Base-by-base conservation (phyloP, 2,113 vertebrate genomes). In the Tylochromis polylepis region DNA sequence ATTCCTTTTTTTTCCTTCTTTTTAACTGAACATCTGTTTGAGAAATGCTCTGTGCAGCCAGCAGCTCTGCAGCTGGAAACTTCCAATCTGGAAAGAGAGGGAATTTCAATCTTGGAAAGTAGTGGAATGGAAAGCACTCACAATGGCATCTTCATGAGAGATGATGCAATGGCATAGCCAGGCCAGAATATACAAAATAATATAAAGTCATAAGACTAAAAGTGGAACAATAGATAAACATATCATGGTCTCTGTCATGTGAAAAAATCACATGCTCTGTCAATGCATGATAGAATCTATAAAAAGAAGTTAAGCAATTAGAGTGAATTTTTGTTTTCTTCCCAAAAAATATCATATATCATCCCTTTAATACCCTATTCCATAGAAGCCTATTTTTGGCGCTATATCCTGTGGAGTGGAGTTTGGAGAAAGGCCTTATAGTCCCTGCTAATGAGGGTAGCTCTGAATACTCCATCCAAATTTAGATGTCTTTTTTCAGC, bases 401-500 rank as follows among this genome's bases (percentile, higher is more conserved):
- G 6, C 79, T 86, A 36, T 51, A 65, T 93, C 86, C 82, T 92
- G 88, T 75, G 56, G 86, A 89, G 86, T 65, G 41, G 86, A 90
- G 88, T 88, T 87, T 82, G 60, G 84, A 83, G 77, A 53, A 77
- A 36, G 65, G 81, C 86, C 81, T 53, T 41, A 58, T 78, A 15
- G 38, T 58, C 78, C 51, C 46, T 70, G 24, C 59, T 79, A 56
- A 86, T 67, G 79, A 70, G 87, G 82, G 59, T 83, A 70, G 79
- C 87, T 84, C 86, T 84, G 81, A 80, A 82, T 86, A 91, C 79
- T 86, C 90, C 91, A 93, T 87, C 91, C 94, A 94, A 62, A 94
- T 94, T 91, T 92, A 91, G 93, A 90, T 85, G 60, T 93, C 88
- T 93, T 88, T 89, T 88, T 89, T 88, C 87, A 86, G 92, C 83